phyloP scores from a whole-genome alignment of 2,888 invertebrate species.

The Melanostoma mellinum region DNA sequence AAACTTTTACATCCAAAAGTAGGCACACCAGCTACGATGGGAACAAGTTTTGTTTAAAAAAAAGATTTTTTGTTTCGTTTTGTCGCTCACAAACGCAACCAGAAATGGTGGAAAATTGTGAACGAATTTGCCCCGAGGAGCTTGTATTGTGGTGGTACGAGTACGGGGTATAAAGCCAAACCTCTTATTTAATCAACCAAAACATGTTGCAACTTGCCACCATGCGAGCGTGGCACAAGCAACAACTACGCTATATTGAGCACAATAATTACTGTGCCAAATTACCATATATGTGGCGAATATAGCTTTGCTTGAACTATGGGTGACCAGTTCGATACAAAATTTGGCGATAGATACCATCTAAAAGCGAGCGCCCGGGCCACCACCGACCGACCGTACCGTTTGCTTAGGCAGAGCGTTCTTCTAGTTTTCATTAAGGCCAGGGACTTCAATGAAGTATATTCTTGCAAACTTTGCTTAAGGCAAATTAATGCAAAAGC shows the following conservation, averaged over 20 bases:
- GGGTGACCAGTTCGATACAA: constrained; percentile 18
- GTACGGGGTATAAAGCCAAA: constrained; percentile 12
- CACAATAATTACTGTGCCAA: constrained; percentile 24
- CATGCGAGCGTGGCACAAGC: constrained; percentile 24
- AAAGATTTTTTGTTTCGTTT: constrained; percentile 3
- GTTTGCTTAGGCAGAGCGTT: neutral
- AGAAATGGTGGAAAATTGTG: constrained; percentile 39
- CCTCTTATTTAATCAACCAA: constrained; percentile 57
- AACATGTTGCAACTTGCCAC: constrained; percentile 57
- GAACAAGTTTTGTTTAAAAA: constrained; percentile 5
- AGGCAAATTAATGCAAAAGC: constrained; percentile 15
- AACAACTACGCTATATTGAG: constrained; percentile 6
- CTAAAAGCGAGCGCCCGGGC: neutral
- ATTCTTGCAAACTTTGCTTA: constrained; percentile 1
- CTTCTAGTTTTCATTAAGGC: constrained; percentile 32
- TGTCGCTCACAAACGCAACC: neutral
- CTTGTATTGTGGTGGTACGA: constrained; percentile 6
- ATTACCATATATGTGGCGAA: constrained; percentile 5
- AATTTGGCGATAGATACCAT: constrained; percentile 22
- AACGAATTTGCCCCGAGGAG: constrained; percentile 26
- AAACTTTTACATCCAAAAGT: constrained; percentile 17
- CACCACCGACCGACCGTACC: no score
- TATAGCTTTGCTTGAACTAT: no score
- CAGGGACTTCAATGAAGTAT: constrained; percentile 19
- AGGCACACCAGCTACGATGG: constrained; percentile 6